Evolutionary conservation across 2,113 vertebrate genomes (phyloP).

Genomic region (Shinisaurus crocodilurus): DNA sequence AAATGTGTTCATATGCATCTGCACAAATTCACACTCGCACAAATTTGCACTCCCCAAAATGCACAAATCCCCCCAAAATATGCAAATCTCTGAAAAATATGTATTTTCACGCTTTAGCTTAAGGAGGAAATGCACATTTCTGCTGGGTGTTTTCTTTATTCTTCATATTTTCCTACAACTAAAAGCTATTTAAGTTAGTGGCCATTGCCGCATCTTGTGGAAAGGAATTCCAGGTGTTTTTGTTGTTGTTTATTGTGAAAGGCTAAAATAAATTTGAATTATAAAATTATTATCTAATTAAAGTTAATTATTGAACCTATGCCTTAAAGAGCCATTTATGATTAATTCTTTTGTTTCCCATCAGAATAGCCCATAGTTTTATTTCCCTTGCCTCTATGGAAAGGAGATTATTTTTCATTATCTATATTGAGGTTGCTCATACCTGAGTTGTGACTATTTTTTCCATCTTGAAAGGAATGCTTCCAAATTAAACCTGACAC

Average conservation of each 20-base stretch:
- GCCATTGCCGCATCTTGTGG: not conserved
- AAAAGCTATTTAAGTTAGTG: not conserved
- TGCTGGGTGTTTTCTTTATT: too few relatives aligned
- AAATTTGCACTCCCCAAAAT: too few relatives aligned
- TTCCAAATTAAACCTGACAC: constrained; percentile 41
- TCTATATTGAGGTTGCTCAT: constrained; percentile 31
- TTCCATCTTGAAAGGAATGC: constrained; percentile 48
- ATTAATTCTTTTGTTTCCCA: constrained; percentile 46
- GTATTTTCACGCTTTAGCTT: too few relatives aligned
- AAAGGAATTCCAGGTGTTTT: not conserved
- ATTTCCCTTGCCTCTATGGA: constrained; percentile 35
- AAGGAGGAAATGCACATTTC: too few relatives aligned
- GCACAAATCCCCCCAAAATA: too few relatives aligned
- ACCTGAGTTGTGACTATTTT: constrained; percentile 46
- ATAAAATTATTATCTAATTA: not conserved
- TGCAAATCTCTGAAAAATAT: too few relatives aligned
- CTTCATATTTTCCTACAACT: too few relatives aligned
- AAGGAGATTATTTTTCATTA: constrained; percentile 45
- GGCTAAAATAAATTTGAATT: constrained; percentile 22
- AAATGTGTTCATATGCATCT: too few relatives aligned
- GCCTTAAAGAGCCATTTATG: constrained; percentile 44
- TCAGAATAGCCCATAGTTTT: constrained; percentile 25
- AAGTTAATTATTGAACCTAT: not conserved
- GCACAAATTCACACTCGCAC: too few relatives aligned
- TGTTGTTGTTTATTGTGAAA: constrained; percentile 18